Percentiles rank a stretch among this genome's conserved stretches.
Evolutionary conservation across 2,888 invertebrate species (phyloP).

Genomic region (Cataglyphis altisquamis): DNA sequence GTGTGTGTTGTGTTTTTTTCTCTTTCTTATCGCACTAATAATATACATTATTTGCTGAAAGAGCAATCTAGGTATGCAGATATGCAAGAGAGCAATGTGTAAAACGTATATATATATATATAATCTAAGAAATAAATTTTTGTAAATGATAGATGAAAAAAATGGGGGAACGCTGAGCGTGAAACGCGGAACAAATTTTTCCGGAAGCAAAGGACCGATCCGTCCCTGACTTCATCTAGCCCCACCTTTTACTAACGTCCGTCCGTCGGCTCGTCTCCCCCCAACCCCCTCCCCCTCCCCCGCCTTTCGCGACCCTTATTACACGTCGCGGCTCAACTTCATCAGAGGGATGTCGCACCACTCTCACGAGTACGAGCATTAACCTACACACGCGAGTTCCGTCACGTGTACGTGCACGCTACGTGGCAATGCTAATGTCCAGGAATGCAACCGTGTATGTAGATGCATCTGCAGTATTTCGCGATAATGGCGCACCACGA

Average conservation of each 20-base stretch:
- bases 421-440: constrained; percentile 69
- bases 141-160: neutral
- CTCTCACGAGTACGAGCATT: constrained; percentile 78
- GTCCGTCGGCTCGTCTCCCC: constrained; percentile 76
- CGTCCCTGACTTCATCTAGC: constrained; percentile 67
- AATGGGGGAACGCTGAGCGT: neutral
- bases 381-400: constrained; percentile 76
- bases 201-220: constrained; percentile 51
- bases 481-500: constrained; percentile 69
- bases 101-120: neutral
- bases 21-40: neutral
- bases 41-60: neutral
- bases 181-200: constrained; percentile 20
- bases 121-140: neutral
- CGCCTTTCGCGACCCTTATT: constrained; percentile 84
- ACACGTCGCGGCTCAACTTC: constrained; percentile 85
- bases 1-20: neutral
- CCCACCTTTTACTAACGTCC: constrained; percentile 66
- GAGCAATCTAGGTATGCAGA: neutral
- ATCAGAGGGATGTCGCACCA: constrained; percentile 82
- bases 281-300: constrained; percentile 52
- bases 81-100: neutral
- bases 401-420: constrained; percentile 55
- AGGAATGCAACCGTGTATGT: constrained; percentile 68
- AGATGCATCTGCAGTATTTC: constrained; percentile 74